A percentile compares a stretch with the other conserved stretches of the same genome.
Conservation (phyloP, 2,113 vertebrate genomes). For the Lonchura striata region DNA sequence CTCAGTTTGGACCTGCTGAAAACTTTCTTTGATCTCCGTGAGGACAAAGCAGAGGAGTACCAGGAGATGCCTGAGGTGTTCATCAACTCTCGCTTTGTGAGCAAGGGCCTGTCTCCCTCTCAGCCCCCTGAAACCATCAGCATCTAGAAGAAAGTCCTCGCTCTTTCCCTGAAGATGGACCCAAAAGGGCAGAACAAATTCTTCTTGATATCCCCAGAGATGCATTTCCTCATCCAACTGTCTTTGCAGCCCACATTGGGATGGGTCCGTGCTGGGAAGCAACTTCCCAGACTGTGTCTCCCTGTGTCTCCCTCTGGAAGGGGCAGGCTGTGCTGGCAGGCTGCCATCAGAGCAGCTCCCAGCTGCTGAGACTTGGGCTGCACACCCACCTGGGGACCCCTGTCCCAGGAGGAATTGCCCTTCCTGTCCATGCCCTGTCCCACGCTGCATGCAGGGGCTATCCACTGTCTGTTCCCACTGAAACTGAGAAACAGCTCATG, state of each 20-base stretch:
- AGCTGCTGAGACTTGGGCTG: neutral
- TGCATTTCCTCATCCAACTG: neutral
- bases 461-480: neutral
- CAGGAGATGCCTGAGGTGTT: slow-evolving; percentile 25
- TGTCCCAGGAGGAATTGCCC: neutral
- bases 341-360: neutral
- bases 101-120: neutral
- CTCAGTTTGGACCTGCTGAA: slow-evolving; percentile 77
- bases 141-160: neutral
- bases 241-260: accelerated
- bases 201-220: neutral
- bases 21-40: slow-evolving; percentile 77
- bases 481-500: neutral
- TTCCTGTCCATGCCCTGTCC: neutral
- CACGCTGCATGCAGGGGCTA: neutral
- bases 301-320: neutral
- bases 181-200: neutral
- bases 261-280: neutral
- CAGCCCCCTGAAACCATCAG: neutral
- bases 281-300: neutral
- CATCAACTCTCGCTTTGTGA: neutral
- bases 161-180: neutral
- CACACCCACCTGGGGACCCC: neutral
- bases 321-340: neutral
- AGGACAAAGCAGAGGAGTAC: slow-evolving; percentile 65